Conservation (phyloP, 92 coral and sea anemone genomes). For the Epizoanthus fatuus region DNA sequence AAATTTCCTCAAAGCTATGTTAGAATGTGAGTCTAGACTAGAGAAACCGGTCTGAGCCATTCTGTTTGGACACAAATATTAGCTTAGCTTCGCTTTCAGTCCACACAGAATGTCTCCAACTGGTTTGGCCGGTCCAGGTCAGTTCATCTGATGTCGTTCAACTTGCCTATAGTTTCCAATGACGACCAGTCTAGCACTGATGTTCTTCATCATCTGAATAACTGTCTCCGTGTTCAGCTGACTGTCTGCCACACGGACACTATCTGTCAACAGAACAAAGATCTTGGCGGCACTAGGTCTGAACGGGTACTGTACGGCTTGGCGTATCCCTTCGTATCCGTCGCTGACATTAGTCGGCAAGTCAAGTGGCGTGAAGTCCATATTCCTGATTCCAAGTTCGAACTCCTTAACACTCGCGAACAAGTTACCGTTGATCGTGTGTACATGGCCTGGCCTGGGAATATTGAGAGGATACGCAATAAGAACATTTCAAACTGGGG, state of each 20-base stretch:
- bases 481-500: not conserved
- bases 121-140: not conserved
- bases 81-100: no score
- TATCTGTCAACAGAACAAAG: slow-evolving; percentile 70
- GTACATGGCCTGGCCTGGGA: slow-evolving; percentile 71
- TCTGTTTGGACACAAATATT: no score
- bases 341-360: slow-evolving; percentile 61
- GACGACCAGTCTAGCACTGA: slow-evolving; percentile 69
- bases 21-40: no score
- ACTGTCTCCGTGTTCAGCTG: slow-evolving; percentile 43
- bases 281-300: slow-evolving; percentile 72
- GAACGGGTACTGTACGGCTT: slow-evolving; percentile 76
- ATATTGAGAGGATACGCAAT: not conserved
- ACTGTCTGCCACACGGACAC: slow-evolving; percentile 70
- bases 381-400: slow-evolving; percentile 11
- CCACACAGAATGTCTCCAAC: not conserved
- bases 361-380: slow-evolving; percentile 51
- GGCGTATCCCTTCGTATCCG: slow-evolving; percentile 72
- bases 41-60: no score
- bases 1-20: no score
- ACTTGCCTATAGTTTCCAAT: slow-evolving; percentile 76
- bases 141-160: not conserved
- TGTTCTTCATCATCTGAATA: slow-evolving; percentile 59
- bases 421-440: slow-evolving; percentile 68
- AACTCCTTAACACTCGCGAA: slow-evolving; percentile 47